Base-by-base conservation (phyloP, 2,888 invertebrate genomes). In the Amblyteles armatorius region DNA sequence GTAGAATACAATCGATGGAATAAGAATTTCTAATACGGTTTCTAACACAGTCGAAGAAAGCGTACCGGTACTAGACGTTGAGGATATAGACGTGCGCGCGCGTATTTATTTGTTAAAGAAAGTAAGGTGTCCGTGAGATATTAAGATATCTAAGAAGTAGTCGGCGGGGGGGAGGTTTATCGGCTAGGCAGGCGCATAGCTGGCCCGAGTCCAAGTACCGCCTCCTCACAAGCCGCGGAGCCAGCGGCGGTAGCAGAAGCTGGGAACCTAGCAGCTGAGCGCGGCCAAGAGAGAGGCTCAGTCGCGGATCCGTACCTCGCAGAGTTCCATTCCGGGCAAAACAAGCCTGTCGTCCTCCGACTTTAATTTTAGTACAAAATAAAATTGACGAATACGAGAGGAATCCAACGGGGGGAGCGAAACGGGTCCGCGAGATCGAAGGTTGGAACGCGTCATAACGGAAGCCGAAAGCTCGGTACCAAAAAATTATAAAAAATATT, bases 131-230 rank as follows among this genome's bases (percentile, higher is more conserved):
- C 65, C 52, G 55, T 48, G 79, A 76, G 77, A 83, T 77, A 83
- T 83, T 65, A 79, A 73, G 78, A 79, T 81, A 74, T 57, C 36
- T 36, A 36, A 36, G 36, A 36, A 81, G 40, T 36, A 36, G 36
- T 36, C 36, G 9, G 36, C 36, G 76, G 79, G 83, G 82, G 65
- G 84, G 76, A n/a, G 81, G 85, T 87, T 85, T 83, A 87, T 87
- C 85, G 87, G 67, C 83, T 85, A 91, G 90, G 89, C 91, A 91
- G 90, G 93, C 93, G 93, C 93, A 92, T 90, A 89, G 90, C 92
- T 93, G 93, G 93, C 93, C 89, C 84, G 84, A 82, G 87, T 92
- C 93, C 93, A 93, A 93, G 91, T 90, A 89, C 91, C 92, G 92
- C 91, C 91, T 90, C 91, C 89, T 88, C 90, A 87, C 86, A 91